Conservation (phyloP, 2,888 invertebrate species). For the Dryadula phaetusa region DNA sequence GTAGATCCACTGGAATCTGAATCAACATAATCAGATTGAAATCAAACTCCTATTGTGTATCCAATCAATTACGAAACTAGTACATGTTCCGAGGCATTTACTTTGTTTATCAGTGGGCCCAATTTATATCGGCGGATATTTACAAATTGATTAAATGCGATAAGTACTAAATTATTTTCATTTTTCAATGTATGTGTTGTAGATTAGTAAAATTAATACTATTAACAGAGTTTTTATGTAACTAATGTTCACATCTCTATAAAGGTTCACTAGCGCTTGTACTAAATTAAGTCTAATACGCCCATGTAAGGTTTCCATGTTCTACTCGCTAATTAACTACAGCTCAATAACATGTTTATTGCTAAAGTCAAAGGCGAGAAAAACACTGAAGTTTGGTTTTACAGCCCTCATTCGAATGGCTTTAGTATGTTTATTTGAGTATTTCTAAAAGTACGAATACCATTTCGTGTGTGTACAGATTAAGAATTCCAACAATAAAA, state of each 20-base stretch:
- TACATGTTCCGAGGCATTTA: constrained; percentile 13
- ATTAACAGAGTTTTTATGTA: constrained; percentile 9
- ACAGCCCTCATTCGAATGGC: constrained; percentile 19
- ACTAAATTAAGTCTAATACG: constrained; percentile 18
- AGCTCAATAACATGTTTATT: constrained; percentile 22
- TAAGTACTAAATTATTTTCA: neutral
- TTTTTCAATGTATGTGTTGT: neutral
- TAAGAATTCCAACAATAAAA: constrained; percentile 3
- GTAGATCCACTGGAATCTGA: constrained; percentile 42
- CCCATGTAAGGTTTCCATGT: constrained; percentile 24
- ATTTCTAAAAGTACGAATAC: constrained; percentile 14
- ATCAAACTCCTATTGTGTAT: constrained; percentile 28
- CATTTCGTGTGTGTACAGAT: constrained; percentile 17
- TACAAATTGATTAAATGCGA: neutral
- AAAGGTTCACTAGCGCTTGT: constrained; percentile 11
- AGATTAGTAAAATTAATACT: neutral
- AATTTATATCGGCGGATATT: constrained; percentile 5
- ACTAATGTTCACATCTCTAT: constrained; percentile 14
- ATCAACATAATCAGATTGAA: constrained; percentile 35
- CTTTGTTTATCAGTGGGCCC: constrained; percentile 4
- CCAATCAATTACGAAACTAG: constrained; percentile 27
- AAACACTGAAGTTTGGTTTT: constrained; percentile 20
- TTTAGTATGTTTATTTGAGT: constrained; percentile 17
- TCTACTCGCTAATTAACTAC: constrained; percentile 23
- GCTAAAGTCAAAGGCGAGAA: constrained; percentile 21